Conservation (phyloP, 2,888 invertebrate species). For the Sthenelais limicola region DNA sequence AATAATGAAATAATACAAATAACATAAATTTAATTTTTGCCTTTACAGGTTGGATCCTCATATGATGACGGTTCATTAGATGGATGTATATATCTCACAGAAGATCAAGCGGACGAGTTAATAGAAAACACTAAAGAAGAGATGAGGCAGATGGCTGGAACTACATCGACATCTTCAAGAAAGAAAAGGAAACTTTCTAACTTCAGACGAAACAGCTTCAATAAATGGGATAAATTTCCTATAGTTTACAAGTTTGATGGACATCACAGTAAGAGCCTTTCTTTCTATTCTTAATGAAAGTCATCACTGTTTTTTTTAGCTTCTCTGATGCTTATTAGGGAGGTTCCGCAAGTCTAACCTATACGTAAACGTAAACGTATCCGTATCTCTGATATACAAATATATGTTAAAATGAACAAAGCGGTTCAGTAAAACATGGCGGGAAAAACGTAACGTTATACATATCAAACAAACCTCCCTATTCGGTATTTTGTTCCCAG, state of each 20-base stretch:
- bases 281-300: background rate
- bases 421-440: too few relatives aligned
- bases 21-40: too few relatives aligned
- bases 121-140: too few relatives aligned
- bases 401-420: too few relatives aligned
- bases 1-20: too few relatives aligned
- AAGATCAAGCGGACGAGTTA: slow-evolving; percentile 40
- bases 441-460: too few relatives aligned
- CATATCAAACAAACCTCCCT: too few relatives aligned
- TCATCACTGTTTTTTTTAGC: background rate
- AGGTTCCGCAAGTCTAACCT: too few relatives aligned
- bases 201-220: background rate
- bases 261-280: slow-evolving; percentile 41
- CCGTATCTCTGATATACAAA: too few relatives aligned
- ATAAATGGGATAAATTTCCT: slow-evolving; percentile 28
- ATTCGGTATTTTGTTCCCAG: too few relatives aligned
- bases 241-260: slow-evolving; percentile 49
- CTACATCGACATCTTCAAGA: background rate
- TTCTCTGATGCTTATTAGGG: background rate
- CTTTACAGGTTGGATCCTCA: background rate
- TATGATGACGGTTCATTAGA: slow-evolving; percentile 29
- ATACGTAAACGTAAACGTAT: too few relatives aligned
- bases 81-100: slow-evolving; percentile 45
- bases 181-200: slow-evolving; percentile 22
- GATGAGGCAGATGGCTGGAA: background rate